A percentile compares a stretch with the other conserved stretches of the same genome.
Evolutionary conservation across 2,113 vertebrate genomes (phyloP).

Genomic region (Pelecanus crispus): DNA sequence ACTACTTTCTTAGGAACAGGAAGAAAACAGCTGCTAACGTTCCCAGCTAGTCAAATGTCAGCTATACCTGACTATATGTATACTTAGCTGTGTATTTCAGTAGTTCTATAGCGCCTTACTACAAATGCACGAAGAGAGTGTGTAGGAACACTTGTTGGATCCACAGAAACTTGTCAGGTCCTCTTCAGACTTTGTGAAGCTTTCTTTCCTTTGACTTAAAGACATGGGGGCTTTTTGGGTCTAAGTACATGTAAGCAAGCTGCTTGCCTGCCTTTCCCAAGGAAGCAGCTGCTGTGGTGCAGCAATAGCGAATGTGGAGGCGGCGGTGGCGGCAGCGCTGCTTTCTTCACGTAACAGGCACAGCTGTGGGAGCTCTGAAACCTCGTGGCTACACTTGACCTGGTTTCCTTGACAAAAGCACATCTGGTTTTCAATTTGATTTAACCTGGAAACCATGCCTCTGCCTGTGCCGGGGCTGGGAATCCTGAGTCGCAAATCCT

Average conservation of each 20-base stretch:
- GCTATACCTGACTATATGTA: fast-evolving
- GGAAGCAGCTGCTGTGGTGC: not conserved
- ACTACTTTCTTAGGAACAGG: not conserved
- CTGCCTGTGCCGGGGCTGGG: not conserved
- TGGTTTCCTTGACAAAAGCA: conserved; percentile 19
- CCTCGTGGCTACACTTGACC: not conserved
- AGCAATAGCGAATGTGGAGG: not conserved
- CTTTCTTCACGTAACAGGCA: not conserved
- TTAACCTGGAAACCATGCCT: not conserved
- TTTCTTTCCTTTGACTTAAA: not conserved
- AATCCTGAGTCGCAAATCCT: not conserved
- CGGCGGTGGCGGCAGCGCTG: not conserved
- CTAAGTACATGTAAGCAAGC: not conserved
- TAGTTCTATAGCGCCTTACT: not conserved
- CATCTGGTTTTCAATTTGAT: conserved; percentile 12
- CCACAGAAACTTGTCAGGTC: not conserved
- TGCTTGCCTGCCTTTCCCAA: not conserved
- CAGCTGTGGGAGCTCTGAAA: conserved; percentile 20
- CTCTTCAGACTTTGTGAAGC: not conserved
- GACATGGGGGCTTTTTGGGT: not conserved
- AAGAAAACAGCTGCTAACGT: not conserved
- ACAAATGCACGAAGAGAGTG: not conserved
- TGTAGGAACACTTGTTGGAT: not conserved
- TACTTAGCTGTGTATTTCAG: too few species aligned
- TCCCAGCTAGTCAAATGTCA: not conserved